A percentile compares a stretch with the other conserved stretches of the same genome.
phyloP scores from a whole-genome alignment of 1,140 invertebrate genomes.

The Brachystomella parvula region DNA sequence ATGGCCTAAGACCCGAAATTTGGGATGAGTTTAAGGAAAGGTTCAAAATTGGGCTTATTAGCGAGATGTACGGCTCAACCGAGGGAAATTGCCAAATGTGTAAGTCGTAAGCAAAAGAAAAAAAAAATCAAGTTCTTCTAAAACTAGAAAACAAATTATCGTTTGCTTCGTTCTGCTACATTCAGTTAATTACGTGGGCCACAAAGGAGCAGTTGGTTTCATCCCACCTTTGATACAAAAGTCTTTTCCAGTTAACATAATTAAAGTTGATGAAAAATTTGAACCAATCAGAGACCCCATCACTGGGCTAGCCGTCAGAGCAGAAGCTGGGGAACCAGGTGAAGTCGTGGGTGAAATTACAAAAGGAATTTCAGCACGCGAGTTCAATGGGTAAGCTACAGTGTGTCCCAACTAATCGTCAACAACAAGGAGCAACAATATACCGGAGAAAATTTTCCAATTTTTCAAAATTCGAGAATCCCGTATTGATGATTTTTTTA shows the following conservation, averaged over 20 bases:
- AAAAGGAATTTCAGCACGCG: conserved; percentile 43
- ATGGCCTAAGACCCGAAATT: conserved; percentile 77
- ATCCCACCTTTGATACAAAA: conserved; percentile 72
- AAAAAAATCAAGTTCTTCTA: conserved; percentile 12
- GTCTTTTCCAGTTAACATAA: conserved; percentile 78
- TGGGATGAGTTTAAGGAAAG: conserved; percentile 89
- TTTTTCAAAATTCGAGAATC: conserved; percentile 7
- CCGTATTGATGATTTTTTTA: no score
- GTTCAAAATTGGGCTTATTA: conserved; percentile 74
- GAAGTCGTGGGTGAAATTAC: conserved; percentile 71
- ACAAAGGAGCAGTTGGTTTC: conserved; percentile 57
- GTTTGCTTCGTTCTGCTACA: neutral
- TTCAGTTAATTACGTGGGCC: neutral
- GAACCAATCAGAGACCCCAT: conserved; percentile 64
- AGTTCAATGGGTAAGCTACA: conserved; percentile 77
- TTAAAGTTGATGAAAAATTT: conserved; percentile 75
- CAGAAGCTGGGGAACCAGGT: conserved; percentile 78
- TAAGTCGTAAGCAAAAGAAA: conserved; percentile 47
- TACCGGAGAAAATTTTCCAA: conserved; percentile 1
- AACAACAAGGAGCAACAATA: neutral
- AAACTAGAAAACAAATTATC: neutral
- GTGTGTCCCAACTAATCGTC: neutral
- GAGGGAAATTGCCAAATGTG: conserved; percentile 57
- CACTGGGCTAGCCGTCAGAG: conserved; percentile 60
- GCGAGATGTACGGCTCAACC: conserved; percentile 94